Evolutionary conservation across 1,140 invertebrate genomes (phyloP).

Genomic region (Cotesia typhae): DNA sequence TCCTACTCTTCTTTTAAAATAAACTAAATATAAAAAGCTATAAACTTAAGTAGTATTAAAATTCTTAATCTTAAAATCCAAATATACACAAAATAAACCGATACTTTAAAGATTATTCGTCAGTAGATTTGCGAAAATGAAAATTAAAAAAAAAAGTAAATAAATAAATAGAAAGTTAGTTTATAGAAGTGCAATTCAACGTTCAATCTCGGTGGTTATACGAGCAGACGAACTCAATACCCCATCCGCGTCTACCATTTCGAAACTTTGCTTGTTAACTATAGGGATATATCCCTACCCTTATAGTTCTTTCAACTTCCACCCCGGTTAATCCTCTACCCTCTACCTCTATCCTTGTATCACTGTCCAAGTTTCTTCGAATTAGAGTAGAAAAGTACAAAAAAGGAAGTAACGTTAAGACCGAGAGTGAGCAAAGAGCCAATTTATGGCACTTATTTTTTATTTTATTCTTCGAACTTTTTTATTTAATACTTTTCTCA

Average conservation of each 20-base stretch:
- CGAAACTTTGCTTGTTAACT: slow-evolving; percentile 36
- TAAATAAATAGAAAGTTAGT: slow-evolving; percentile 17
- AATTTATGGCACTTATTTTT: slow-evolving; percentile 28
- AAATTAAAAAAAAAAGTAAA: slow-evolving; percentile 11
- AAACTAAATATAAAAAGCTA: no score
- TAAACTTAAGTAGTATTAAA: no score
- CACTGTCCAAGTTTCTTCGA: slow-evolving; percentile 29
- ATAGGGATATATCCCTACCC: no score
- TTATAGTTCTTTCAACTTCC: not conserved
- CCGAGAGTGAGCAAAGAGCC: slow-evolving; percentile 11
- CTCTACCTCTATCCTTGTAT: slow-evolving; percentile 14
- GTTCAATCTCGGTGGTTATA: slow-evolving; percentile 31
- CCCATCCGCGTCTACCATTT: slow-evolving; percentile 23
- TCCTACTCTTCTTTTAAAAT: no score
- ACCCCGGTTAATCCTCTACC: not conserved
- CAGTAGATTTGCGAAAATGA: not conserved
- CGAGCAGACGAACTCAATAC: slow-evolving; percentile 11
- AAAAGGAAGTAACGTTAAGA: not conserved
- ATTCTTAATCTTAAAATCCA: no score
- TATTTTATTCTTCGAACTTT: not conserved
- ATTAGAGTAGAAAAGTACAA: slow-evolving; percentile 14
- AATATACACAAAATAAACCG: no score
- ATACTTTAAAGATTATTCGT: not conserved
- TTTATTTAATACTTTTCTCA: not conserved
- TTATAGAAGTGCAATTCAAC: slow-evolving; percentile 31